A percentile compares a stretch with the other conserved stretches of the same genome.
Evolutionary conservation across 2,113 vertebrate species (phyloP).

Genomic region (Oreocharis arfaki): DNA sequence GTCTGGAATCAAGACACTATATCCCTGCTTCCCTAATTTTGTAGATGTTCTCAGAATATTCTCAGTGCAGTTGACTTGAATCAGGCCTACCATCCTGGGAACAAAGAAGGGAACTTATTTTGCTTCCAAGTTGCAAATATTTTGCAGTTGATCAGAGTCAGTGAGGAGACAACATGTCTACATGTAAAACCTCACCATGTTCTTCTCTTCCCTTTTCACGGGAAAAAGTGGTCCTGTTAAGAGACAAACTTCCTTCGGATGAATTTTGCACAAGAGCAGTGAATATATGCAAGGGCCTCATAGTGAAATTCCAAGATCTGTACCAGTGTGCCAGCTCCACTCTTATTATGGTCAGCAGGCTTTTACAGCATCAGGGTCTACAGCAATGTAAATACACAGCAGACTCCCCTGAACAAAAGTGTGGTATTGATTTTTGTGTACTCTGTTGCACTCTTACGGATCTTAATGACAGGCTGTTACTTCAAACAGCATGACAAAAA

Average conservation of each 20-base stretch:
- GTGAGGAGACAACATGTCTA: background rate
- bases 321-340: background rate
- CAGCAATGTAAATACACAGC: background rate
- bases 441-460: background rate
- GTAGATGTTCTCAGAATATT: background rate
- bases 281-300: background rate
- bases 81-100: background rate
- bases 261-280: background rate
- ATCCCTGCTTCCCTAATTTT: background rate
- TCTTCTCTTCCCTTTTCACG: background rate
- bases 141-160: background rate
- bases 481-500: conserved; percentile 1
- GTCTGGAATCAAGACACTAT: background rate
- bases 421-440: background rate
- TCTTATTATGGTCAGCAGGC: background rate
- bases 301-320: background rate
- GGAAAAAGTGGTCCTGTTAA: background rate
- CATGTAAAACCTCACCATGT: background rate
- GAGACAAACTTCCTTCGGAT: background rate
- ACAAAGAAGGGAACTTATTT: background rate
- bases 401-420: background rate
- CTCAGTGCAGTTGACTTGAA: background rate
- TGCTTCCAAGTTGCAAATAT: background rate
- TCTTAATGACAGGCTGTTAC: background rate
- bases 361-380: background rate